Evolutionary conservation across 2,113 vertebrate species (phyloP).

Genomic region (Lasiurus borealis): DNA sequence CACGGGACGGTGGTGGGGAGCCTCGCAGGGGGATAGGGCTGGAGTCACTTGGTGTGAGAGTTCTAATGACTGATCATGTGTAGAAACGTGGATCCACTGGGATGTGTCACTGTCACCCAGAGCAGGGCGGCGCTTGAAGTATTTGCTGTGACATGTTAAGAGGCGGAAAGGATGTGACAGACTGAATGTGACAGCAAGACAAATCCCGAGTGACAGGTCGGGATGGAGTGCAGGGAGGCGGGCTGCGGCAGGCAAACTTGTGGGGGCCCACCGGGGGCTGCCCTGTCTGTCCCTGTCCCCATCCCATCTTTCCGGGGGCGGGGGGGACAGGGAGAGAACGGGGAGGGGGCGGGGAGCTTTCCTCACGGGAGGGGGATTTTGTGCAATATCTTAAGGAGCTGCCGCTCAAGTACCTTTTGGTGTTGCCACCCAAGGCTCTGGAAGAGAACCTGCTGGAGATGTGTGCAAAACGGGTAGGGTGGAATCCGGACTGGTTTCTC

Average conservation of each 20-base stretch:
- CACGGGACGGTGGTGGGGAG: no score
- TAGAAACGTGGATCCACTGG: slow-evolving; percentile 15
- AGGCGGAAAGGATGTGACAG: slow-evolving; percentile 57
- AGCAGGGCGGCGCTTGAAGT: slow-evolving; percentile 55
- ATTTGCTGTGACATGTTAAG: slow-evolving; percentile 64
- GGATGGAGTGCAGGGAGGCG: not conserved
- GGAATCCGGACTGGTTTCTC: not conserved
- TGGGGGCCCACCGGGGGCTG: not conserved
- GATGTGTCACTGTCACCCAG: slow-evolving; percentile 71
- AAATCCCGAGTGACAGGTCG: slow-evolving; percentile 63
- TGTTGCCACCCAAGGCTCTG: not conserved
- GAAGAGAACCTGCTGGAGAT: not conserved
- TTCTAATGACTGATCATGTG: slow-evolving; percentile 44
- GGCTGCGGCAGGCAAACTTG: not conserved
- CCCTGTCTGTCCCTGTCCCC: not conserved
- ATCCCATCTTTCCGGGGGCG: not conserved
- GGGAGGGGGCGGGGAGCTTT: no score
- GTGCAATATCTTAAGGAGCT: not conserved
- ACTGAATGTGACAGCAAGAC: slow-evolving; percentile 63
- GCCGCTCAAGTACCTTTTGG: not conserved
- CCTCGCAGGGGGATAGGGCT: not conserved
- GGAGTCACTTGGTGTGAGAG: slow-evolving; percentile 28
- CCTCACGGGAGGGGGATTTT: not conserved
- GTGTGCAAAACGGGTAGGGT: not conserved
- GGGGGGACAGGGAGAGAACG: not conserved